Evolutionary conservation across 1,140 invertebrate species (phyloP), one percentile per base, ranked within the genome.

Genomic region (Penaeus indicus): DNA sequence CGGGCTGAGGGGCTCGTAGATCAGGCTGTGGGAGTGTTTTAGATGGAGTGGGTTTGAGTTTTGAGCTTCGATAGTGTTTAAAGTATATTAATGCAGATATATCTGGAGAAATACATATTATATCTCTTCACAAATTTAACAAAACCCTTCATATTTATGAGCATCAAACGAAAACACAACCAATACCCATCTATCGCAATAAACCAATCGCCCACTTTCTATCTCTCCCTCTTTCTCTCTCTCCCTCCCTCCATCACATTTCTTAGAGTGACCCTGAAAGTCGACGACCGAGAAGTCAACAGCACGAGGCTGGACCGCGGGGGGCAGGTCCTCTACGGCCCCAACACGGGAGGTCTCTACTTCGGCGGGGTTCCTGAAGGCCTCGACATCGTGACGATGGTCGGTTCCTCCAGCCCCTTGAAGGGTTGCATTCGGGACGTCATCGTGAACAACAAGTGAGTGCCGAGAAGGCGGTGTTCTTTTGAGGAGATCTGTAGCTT

Each of bases 351-450:
- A 61, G 92, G 93, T 4, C 90, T 94, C n/a, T 94, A 92, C 92
- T 93, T 97, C 89, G 96, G 96, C 64, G 96, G 96, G 2, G 92
- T 95, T 21, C 95, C 95, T 2, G 89, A 92, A 25, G 92, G 91
- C 25, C 93, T 94, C 21, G 93, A 94, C 83, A 93, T 94, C 67
- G 93, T 93, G 16, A 94, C 94, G 61, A 94, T 95, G 92, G 93
- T 94, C 8, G 93, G 94, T 0, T 94, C 94, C 0, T 93, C 92
- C 32, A 91, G 93, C 72, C 94, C 94, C 78, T 92, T 96, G 13
- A 94, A 94, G 85, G 97, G 97, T 54, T 95, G 96, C 11, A 95
- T 98, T 32, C 95, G 95, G 91, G 96, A 98, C 93, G 94, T 96
- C 25, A 95, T 97, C 85, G 95, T 97, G 89, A 96, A 97, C 92